Percentiles rank a stretch among this genome's conserved stretches.
Evolutionary conservation across 2,797 vertebrate species (phyloP).

Genomic region (Clarias laeviceps): DNA sequence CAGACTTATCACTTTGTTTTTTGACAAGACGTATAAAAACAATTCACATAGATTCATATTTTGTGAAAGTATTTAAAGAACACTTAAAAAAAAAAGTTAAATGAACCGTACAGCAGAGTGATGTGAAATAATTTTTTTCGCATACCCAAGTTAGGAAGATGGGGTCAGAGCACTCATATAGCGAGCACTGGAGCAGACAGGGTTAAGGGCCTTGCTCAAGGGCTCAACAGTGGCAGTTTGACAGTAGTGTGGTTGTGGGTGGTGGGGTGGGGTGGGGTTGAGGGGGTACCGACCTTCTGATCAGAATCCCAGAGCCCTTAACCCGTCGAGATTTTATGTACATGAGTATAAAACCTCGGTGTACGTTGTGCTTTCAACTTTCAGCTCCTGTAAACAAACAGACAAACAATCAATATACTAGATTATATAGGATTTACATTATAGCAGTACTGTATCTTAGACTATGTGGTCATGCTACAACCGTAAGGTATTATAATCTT

Average conservation of each 20-base stretch:
- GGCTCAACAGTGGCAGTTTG: too few species aligned
- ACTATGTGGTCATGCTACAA: background rate
- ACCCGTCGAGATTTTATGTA: background rate
- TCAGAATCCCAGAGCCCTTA: too few species aligned
- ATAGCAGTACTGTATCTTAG: background rate
- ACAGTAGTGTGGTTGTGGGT: too few species aligned
- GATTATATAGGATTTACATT: background rate
- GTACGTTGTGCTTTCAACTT: background rate
- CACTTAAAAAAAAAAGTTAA: background rate
- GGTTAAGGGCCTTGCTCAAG: too few species aligned
- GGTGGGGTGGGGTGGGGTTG: too few species aligned
- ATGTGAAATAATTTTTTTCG: too few species aligned
- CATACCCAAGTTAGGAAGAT: too few species aligned
- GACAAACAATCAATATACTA: background rate
- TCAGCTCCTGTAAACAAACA: background rate
- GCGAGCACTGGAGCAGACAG: too few species aligned
- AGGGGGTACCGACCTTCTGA: too few species aligned
- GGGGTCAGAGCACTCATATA: too few species aligned
- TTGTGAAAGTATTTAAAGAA: background rate
- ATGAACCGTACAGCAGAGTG: background rate
- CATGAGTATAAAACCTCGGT: background rate
- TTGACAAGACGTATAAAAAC: background rate
- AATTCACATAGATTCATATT: background rate
- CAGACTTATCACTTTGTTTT: background rate
- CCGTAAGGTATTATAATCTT: background rate